These are phyloP conservation scores for Halcyon leucocephala DNA, from an alignment of 2,797 vertebrate species.

Conservation along the genomic window DNA sequence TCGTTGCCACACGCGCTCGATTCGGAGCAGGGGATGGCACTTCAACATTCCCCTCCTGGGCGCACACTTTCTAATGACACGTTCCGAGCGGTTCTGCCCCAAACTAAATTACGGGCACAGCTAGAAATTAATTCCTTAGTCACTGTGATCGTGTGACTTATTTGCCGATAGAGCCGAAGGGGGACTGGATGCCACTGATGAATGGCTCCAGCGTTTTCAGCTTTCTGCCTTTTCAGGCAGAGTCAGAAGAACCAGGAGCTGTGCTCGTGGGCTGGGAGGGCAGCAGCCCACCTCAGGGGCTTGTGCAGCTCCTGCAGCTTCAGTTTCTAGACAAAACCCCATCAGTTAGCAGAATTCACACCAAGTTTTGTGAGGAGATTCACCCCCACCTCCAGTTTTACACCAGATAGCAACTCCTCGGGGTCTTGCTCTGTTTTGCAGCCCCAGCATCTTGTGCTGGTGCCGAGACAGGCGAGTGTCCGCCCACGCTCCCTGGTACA, in stretches of 20 bases:
- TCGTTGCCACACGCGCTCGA: fast-evolving
- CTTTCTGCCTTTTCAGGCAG: background rate
- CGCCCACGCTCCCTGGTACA: fast-evolving
- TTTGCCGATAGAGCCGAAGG: background rate
- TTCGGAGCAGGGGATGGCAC: background rate
- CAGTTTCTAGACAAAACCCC: background rate
- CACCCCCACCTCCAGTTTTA: background rate
- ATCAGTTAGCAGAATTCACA: background rate
- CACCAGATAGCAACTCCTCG: background rate
- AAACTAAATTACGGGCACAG: background rate
- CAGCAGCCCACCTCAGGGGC: background rate
- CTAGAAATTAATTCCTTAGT: background rate
- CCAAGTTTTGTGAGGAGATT: background rate
- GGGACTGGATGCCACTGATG: background rate
- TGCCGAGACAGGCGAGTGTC: fast-evolving
- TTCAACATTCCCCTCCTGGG: fast-evolving
- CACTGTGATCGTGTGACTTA: background rate
- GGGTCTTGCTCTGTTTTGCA: background rate
- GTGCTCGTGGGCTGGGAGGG: background rate
- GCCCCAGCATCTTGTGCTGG: background rate
- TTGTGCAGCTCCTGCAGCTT: background rate
- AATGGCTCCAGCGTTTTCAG: background rate
- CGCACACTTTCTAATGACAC: fast-evolving
- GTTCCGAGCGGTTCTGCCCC: background rate
- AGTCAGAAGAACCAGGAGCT: background rate